Percentiles rank a stretch among this genome's conserved stretches.
Evolutionary conservation across 2,888 invertebrate species (phyloP).

Genomic region (Hydraecia micacea): DNA sequence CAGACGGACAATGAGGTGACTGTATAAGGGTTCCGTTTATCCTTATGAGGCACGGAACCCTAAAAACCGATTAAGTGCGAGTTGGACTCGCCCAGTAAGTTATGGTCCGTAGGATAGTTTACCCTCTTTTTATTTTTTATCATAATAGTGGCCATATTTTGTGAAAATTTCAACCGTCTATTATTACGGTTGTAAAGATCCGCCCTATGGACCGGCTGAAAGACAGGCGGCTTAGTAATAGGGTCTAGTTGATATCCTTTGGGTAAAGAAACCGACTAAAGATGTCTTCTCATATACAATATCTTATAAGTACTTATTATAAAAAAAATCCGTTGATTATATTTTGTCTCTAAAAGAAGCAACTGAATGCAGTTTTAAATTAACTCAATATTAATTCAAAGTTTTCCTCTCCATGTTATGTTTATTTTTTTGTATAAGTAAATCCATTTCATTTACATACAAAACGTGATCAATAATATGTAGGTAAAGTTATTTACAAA

Average conservation of each 20-base stretch:
- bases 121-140: background rate
- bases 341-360: background rate
- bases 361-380: background rate
- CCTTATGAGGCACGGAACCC: too few relatives aligned
- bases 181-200: background rate
- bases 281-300: background rate
- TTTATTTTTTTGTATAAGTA: background rate
- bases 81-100: background rate
- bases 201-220: background rate
- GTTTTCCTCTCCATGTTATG: constrained; percentile 18
- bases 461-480: constrained; percentile 24
- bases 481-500: constrained; percentile 32
- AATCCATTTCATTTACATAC: constrained; percentile 10
- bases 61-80: background rate
- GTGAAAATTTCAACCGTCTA: background rate
- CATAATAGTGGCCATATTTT: background rate
- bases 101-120: background rate
- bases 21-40: too few relatives aligned
- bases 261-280: too few relatives aligned
- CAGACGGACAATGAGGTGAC: too few relatives aligned
- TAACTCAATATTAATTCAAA: constrained; percentile 5
- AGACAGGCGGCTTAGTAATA: background rate
- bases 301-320: too few relatives aligned
- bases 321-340: too few relatives aligned
- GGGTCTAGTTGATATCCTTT: background rate